phyloP scores from a whole-genome alignment of 2,797 vertebrate species.

The Graptemys geographica region DNA sequence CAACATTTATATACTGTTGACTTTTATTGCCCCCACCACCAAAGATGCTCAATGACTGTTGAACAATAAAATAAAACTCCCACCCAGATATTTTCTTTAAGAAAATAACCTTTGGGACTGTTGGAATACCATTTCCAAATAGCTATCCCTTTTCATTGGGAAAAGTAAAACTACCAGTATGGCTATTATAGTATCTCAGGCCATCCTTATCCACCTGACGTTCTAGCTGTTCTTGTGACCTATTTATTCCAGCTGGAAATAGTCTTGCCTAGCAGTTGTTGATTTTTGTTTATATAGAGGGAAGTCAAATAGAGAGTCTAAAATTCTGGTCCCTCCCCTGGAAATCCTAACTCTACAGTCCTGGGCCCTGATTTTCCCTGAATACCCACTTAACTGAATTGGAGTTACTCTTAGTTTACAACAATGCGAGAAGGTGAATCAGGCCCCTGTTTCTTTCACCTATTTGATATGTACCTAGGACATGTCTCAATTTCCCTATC shows the following conservation, averaged over 20 bases:
- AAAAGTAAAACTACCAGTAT: not conserved
- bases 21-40: not conserved
- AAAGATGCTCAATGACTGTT: not conserved
- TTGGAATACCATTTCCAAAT: not conserved
- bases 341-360: not conserved
- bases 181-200: not conserved
- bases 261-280: not conserved
- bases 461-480: not conserved
- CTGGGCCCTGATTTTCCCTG: not conserved
- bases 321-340: not conserved
- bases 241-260: not conserved
- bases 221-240: not conserved
- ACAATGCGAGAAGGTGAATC: too few relatives aligned
- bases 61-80: not conserved
- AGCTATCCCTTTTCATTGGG: not conserved
- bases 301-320: not conserved
- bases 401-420: too few relatives aligned
- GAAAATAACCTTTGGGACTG: not conserved
- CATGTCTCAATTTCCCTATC: not conserved
- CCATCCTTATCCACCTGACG: not conserved
- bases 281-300: not conserved
- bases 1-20: not conserved
- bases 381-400: too few relatives aligned
- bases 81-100: not conserved
- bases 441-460: not conserved